Percentiles rank a stretch among this genome's conserved stretches.
These are phyloP conservation scores for Sarcophaga peregrina DNA, from an alignment of 1,140 invertebrate species.

Conservation along the genomic window DNA sequence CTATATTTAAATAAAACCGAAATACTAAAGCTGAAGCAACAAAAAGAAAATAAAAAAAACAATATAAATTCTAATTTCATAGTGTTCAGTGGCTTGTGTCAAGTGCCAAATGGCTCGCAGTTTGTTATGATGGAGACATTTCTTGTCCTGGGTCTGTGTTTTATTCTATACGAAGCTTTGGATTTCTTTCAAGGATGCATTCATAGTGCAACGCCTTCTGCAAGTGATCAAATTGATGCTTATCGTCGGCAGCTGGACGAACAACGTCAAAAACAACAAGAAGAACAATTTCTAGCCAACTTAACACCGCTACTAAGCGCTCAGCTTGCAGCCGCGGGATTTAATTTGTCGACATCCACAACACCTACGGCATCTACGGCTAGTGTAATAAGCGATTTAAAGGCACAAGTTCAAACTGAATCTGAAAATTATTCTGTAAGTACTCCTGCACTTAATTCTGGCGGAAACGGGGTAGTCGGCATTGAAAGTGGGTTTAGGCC, in stretches of 20 bases:
- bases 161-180: slow-evolving; percentile 67
- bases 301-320: slow-evolving; percentile 60
- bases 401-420: slow-evolving; percentile 54
- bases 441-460: slow-evolving; percentile 52
- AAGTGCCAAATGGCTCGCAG: slow-evolving; percentile 57
- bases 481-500: slow-evolving; percentile 39
- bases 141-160: slow-evolving; percentile 67
- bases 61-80: slow-evolving; percentile 11
- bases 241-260: slow-evolving; percentile 65
- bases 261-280: slow-evolving; percentile 65
- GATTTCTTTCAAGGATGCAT: slow-evolving; percentile 67
- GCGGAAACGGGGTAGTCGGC: background rate
- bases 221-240: slow-evolving; percentile 63
- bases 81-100: slow-evolving; percentile 42
- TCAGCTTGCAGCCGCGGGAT: slow-evolving; percentile 56
- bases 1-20: background rate
- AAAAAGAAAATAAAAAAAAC: background rate
- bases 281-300: slow-evolving; percentile 63
- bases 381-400: slow-evolving; percentile 56
- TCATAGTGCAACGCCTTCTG: slow-evolving; percentile 60
- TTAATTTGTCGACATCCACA: slow-evolving; percentile 46
- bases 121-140: slow-evolving; percentile 67
- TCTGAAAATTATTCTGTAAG: slow-evolving; percentile 51
- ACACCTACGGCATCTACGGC: slow-evolving; percentile 49
- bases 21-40: background rate